A percentile compares a stretch with the other conserved stretches of the same genome.
phyloP scores from a whole-genome alignment of 1,140 invertebrate species.

The Thaumetopoea pityocampa region DNA sequence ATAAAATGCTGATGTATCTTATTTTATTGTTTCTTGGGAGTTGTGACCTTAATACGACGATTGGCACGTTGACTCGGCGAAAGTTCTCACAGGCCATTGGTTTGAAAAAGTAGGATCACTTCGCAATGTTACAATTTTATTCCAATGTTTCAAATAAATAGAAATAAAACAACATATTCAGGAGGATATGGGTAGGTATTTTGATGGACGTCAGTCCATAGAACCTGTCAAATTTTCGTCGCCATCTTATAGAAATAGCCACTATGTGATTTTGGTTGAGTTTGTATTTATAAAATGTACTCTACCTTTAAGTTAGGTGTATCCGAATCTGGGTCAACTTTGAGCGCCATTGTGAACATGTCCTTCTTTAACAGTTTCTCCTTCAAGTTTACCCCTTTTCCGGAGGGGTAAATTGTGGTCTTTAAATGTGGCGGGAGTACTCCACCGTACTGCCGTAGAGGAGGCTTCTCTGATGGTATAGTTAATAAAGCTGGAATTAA shows the following conservation, averaged over 20 bases:
- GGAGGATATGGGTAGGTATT: too few relatives aligned
- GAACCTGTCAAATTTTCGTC: too few relatives aligned
- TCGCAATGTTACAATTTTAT: neutral
- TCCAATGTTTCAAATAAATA: neutral
- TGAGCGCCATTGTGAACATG: conserved; percentile 87
- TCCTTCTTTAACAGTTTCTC: conserved; percentile 63
- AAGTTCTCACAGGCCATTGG: too few relatives aligned
- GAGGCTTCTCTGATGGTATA: conserved; percentile 76
- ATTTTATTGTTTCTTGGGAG: too few relatives aligned
- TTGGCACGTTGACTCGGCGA: too few relatives aligned
- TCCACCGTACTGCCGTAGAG: conserved; percentile 77
- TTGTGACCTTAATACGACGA: too few relatives aligned
- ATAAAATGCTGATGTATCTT: too few relatives aligned
- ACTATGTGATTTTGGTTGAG: too few relatives aligned
- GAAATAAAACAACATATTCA: neutral
- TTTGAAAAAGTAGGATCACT: too few relatives aligned
- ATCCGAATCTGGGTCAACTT: conserved; percentile 78
- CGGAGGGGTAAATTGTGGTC: conserved; percentile 80
- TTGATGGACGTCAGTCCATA: too few relatives aligned
- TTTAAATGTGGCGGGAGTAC: conserved; percentile 77
- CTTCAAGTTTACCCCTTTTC: conserved; percentile 70
- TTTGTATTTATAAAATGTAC: too few relatives aligned
- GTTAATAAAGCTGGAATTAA: conserved; percentile 77
- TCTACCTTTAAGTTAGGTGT: conserved; percentile 79
- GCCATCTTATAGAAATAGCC: too few relatives aligned